Evolutionary conservation across 2,113 vertebrate genomes (phyloP), one percentile per base, ranked within the genome.

Genomic region (Catagonus wagneri): DNA sequence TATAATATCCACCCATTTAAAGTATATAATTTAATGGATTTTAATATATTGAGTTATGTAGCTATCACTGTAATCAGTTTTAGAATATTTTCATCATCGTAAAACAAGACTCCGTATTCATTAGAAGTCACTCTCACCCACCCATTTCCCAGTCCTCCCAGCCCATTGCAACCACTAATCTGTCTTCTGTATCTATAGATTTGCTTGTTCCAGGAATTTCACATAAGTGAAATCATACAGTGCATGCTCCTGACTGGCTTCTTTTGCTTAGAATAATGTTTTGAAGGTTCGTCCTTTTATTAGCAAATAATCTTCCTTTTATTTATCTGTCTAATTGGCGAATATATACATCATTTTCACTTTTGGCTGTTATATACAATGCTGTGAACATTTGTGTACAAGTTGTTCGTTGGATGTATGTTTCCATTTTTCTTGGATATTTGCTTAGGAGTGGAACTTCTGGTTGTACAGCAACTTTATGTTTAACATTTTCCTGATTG

Each of bases 341-440:
- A 83, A 81, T 61, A 86, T 92, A 90, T 94, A 20, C 25, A 22
- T 95, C 44, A n/a, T 94, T 90, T 75, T 17, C 1, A 7, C 27
- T 36, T 89, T 58, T 36, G 44, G 29, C 56, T 83, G 20, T 83
- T 89, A 36, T 4, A 60, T 65, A 80, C 80, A 93, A 66, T 72
- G 14, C 10, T 87, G 1, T 93, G 74, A 83, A 87, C 11, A 36
- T 93, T 75, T 52, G 34, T 58, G n/a, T 75, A 68, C 34, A 61
- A 29, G 34, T 71, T 90, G 74, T 94, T 76, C 17, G 27, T 23
- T 86, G 29, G 20, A 75, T 44, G 19, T 72, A 34, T 75, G 17
- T 90, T 94, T n/a, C 93, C 52, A 81, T 86, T 88, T 94, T 61
- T 92, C 25, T 72, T 71, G 66, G 32, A 10, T 89, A n/a, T 92